These are phyloP conservation scores for Sympetrum striolatum DNA, from an alignment of 2,888 invertebrate species.

Conservation along the genomic window DNA sequence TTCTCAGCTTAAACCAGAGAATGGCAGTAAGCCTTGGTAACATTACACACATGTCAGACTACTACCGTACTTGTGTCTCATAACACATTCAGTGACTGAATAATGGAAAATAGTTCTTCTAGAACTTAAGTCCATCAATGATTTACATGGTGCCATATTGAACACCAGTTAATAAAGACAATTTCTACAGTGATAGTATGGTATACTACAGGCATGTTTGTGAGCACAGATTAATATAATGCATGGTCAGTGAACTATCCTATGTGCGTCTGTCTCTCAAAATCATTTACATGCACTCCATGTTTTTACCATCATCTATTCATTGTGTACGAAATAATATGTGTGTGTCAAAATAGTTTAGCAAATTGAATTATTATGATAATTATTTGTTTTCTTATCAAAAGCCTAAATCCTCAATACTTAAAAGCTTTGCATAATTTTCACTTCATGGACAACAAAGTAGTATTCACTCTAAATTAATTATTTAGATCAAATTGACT, in stretches of 20 bases:
- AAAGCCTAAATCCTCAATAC: neutral
- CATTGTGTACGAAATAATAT: neutral
- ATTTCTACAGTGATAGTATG: constrained; percentile 4
- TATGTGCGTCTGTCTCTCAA: neutral
- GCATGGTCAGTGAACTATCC: neutral
- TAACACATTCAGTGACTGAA: constrained; percentile 45
- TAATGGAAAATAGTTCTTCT: neutral
- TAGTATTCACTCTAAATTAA: neutral
- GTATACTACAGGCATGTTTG: neutral
- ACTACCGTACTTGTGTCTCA: constrained; percentile 67
- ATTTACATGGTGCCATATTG: constrained; percentile 28
- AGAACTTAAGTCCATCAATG: neutral
- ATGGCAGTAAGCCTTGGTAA: constrained; percentile 69
- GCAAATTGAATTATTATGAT: neutral
- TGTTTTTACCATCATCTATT: neutral
- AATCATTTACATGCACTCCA: neutral
- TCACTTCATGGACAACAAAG: neutral
- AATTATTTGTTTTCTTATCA: neutral
- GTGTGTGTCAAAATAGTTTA: neutral
- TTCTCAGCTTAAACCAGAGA: constrained; percentile 67
- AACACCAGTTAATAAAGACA: neutral
- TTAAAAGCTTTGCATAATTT: neutral
- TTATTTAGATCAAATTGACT: neutral
- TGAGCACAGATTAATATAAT: neutral
- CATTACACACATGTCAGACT: constrained; percentile 68